These are phyloP conservation scores for Xyliphius kryptos DNA, from an alignment of 2,113 vertebrate species.

Conservation along the genomic window DNA sequence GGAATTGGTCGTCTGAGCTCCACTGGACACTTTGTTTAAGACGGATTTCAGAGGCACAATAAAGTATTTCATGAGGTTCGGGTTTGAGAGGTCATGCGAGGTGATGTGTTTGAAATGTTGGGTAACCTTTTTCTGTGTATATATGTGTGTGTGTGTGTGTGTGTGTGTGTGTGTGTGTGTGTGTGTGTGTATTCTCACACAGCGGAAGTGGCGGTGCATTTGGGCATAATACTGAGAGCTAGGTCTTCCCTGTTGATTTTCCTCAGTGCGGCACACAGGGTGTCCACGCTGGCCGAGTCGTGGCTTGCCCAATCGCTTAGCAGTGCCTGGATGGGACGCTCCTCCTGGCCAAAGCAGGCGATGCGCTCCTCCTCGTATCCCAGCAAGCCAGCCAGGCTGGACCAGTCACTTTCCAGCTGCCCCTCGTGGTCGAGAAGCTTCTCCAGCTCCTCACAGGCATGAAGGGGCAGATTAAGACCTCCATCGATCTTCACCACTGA, in stretches of 20 bases:
- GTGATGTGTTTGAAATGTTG: background rate
- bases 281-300: conserved; percentile 82
- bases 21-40: no score
- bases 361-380: conserved; percentile 88
- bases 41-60: no score
- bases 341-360: conserved; percentile 76
- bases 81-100: background rate
- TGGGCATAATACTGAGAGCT: conserved; percentile 73
- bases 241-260: conserved; percentile 86
- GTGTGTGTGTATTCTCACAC: conserved; percentile 65
- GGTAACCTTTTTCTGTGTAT: conserved; percentile 6
- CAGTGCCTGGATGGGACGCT: conserved; percentile 75
- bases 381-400: conserved; percentile 80
- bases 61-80: background rate
- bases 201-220: conserved; percentile 84
- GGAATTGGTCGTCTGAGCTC: no score
- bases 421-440: conserved; percentile 70
- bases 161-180: background rate
- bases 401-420: conserved; percentile 79
- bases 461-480: conserved; percentile 68
- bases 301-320: conserved; percentile 82
- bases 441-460: conserved; percentile 86
- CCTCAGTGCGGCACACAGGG: conserved; percentile 77
- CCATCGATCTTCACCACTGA: conserved; percentile 76
- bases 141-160: conserved; percentile 5